Conservation (phyloP, 2,888 invertebrate genomes). For the Lasioglossum vierecki region DNA sequence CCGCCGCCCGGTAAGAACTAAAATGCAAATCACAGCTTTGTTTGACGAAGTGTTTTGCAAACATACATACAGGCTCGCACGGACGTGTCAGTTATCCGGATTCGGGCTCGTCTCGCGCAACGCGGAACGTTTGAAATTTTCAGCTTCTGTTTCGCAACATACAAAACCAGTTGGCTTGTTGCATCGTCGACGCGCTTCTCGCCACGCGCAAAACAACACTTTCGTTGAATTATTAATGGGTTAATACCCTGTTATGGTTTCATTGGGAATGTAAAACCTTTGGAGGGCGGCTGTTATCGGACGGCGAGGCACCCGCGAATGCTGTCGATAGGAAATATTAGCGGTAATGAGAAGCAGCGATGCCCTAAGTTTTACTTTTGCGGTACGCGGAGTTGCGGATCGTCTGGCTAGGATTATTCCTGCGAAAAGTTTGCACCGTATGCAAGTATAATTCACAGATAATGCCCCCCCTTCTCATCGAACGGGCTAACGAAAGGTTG, state of each 20-base stretch:
- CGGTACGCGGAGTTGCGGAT: no score
- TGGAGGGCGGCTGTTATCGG: background rate
- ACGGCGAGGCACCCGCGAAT: background rate
- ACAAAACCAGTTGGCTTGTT: background rate
- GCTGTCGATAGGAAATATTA: background rate
- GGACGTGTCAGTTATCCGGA: background rate
- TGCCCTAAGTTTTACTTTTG: background rate
- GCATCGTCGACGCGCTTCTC: background rate
- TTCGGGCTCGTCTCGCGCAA: background rate
- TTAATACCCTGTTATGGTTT: conserved; percentile 4
- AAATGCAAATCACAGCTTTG: background rate
- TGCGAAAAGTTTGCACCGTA: background rate
- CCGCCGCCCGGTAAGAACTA: background rate
- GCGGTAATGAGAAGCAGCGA: background rate
- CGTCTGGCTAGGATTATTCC: background rate
- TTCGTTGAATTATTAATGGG: conserved; percentile 9
- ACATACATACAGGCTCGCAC: background rate
- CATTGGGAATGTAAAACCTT: background rate
- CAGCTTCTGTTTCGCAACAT: background rate
- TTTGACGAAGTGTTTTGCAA: background rate
- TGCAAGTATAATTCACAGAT: conserved; percentile 33
- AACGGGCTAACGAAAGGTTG: conserved; percentile 33
- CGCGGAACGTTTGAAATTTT: background rate
- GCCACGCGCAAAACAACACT: background rate
- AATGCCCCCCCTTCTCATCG: background rate